Percentiles rank a stretch among this genome's conserved stretches.
Conservation (phyloP, 2,113 vertebrate genomes). For the Percopsis transmontana region DNA sequence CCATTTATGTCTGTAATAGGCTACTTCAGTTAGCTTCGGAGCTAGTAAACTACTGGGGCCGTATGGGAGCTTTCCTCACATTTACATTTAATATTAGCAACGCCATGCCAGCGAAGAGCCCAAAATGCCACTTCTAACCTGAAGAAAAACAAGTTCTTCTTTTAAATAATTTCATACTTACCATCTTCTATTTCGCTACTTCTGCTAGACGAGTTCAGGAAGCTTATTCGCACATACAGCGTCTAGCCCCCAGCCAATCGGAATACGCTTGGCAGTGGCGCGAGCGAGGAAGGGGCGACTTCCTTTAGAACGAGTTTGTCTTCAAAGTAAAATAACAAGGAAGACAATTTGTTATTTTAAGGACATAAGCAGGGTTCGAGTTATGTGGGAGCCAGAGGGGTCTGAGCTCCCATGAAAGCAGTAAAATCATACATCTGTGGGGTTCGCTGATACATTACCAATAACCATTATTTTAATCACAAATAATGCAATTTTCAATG, state of each 20-base stretch:
- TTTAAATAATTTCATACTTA: constrained; percentile 67
- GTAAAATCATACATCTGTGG: no score
- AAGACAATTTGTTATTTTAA: no score
- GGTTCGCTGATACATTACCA: no score
- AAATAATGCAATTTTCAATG: no score
- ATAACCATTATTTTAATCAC: no score
- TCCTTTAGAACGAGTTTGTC: background rate
- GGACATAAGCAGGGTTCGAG: no score
- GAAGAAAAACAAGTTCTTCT: background rate
- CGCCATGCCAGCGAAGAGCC: no score
- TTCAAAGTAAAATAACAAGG: no score
- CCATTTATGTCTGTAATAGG: no score
- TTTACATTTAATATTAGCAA: background rate
- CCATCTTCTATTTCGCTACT: constrained; percentile 73
- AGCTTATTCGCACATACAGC: constrained; percentile 53
- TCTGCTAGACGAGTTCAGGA: constrained; percentile 59
- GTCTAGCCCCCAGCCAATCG: constrained; percentile 44
- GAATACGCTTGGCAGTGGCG: background rate
- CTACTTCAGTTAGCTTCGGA: background rate
- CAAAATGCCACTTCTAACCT: background rate
- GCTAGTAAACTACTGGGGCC: background rate
- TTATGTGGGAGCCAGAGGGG: no score
- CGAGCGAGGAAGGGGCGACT: no score
- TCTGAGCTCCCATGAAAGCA: no score
- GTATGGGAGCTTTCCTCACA: background rate